Evolutionary conservation across 2,113 vertebrate species (phyloP), one percentile per base, ranked within the genome.

Genomic region (Nannospalax galili): DNA sequence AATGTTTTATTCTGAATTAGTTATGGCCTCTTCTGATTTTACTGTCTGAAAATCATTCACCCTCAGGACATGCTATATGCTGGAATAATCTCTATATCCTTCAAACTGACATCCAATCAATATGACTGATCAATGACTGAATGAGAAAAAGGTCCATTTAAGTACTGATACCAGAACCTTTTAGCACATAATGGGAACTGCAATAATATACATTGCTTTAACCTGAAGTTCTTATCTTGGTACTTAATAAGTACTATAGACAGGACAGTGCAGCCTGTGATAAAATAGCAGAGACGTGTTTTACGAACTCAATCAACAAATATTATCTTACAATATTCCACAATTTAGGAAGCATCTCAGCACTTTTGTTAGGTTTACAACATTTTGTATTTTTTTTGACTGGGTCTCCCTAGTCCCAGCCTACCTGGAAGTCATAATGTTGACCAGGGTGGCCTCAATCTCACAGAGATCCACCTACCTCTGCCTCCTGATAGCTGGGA

Each of bases 51-150:
- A 42, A 84, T 24, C 80, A 80, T 82, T 69, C 26, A 73, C n/a
- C 48, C 92, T n/a, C 48, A 81, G 30, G 15, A 30, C 7, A 81
- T 78, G 9, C 35, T 22, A 37, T 70, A 62, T 26, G 19, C 19
- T 28, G 52, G 40, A 90, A 79, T 95, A 67, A 90, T 85, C 32
- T 80, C 77, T 73, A 14, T n/a, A 69, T 72, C 26, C 20, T 75
- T 26, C 32, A 82, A 93, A 64, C 26, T 81, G 73, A 91, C 48
- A 58, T 58, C 75, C 2, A 52, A 60, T 88, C 82, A 94, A 48
- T 91, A 94, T 70, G 81, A 90, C 77, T 72, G 60, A 80, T 84
- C 48, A 72, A 19, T 65, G 28, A 89, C 4, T 73, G 82, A 45
- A 85, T 64, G 30, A 90, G 40, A 35, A 90, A 77, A 74, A 60